phyloP scores from a whole-genome alignment of 2,797 vertebrate genomes.

The Onychomys torridus region DNA sequence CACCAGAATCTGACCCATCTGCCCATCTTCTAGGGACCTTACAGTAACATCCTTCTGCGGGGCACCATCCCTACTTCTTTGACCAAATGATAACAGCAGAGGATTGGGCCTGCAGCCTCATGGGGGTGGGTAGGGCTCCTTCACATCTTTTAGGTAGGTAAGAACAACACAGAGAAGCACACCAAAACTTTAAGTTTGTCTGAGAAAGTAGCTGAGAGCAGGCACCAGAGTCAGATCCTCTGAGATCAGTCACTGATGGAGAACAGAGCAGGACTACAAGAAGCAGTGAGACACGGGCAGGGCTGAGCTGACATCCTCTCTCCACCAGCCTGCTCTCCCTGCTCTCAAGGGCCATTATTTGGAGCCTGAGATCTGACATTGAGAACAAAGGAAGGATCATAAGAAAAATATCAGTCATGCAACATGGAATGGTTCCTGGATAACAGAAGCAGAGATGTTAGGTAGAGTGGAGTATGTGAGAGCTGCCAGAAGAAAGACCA shows the following conservation, averaged over 20 bases:
- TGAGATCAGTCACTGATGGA: too few relatives aligned
- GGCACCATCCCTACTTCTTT: neutral
- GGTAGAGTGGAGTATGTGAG: neutral
- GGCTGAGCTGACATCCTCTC: fast-evolving
- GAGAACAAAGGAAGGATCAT: neutral
- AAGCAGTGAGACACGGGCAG: neutral
- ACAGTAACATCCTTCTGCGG: neutral
- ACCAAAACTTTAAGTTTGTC: neutral
- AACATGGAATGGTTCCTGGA: neutral
- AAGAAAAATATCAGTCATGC: neutral
- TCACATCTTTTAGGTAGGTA: neutral
- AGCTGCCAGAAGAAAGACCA: neutral
- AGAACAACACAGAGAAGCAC: neutral
- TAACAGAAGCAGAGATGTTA: neutral
- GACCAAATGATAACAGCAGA: neutral
- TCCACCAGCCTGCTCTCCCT: too few relatives aligned
- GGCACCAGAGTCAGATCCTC: neutral
- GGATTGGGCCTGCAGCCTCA: neutral
- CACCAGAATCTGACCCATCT: neutral
- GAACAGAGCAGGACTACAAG: too few relatives aligned
- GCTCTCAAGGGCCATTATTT: neutral
- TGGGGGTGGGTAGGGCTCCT: neutral
- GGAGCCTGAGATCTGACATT: neutral
- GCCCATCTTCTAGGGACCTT: neutral
- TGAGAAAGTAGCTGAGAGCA: neutral